Base-by-base conservation (phyloP, 2,888 invertebrate species). In the Sclerodermus sp. region DNA sequence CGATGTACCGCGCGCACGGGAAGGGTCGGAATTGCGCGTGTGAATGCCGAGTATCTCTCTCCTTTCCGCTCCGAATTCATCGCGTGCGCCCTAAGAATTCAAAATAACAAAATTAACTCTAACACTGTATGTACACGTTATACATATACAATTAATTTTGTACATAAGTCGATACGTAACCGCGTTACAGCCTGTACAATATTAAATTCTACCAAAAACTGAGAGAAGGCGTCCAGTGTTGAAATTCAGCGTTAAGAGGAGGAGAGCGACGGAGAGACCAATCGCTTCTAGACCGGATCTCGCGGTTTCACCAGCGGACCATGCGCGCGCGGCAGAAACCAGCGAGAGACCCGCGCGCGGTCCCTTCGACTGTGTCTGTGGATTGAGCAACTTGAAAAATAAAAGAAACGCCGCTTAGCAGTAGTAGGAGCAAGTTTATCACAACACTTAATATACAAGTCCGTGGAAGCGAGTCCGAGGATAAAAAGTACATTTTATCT, bases 401-500 rank as follows among this genome's bases (percentile, higher is more conserved):
- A 23, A 23, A 23, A 5, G 8, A 23, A 23, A 23, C 23, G 8
- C 3, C 4, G 8, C 23, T 23, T 23, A 23, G 23, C n/a, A n/a
- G n/a, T 23, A 23, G 3, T 34, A 34, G 10, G 29, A 44, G 54
- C 37, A 51, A 43, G 18, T 52, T 47, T 44, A 52, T 57, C 54
- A 57, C 45, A 49, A 49, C 32, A 46, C 17, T 39, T 39, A 53
- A 37, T 42, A 29, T 45, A 53, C 42, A 45, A 40, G 30, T 45
- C 34, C 40, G 38, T 45, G 16, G 16, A 6, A 41, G 34, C 37
- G 42, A 39, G 18, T 36, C 34, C 38, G 17, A 34, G 17, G 36
- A 47, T 23, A 23, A 23, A 23, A 23, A 41, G 18, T 41, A 30
- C 23, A 34, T 34, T 60, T 73, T 80, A 84, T 79, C 87, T 83